Conservation (phyloP, 2,797 vertebrate species). For the Rhinella marina region DNA sequence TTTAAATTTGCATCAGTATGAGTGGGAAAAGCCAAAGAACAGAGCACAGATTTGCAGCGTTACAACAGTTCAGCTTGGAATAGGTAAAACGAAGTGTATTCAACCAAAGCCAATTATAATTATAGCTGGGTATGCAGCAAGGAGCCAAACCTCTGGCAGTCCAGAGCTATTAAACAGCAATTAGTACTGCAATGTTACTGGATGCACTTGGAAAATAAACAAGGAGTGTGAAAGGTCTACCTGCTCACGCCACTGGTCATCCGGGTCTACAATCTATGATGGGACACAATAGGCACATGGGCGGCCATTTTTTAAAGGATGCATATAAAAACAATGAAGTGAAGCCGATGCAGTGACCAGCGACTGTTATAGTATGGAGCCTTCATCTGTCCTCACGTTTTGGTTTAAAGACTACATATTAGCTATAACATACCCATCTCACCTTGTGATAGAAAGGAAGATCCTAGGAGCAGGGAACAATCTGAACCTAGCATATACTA, state of each 20-base stretch:
- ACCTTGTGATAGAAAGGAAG: too few relatives aligned
- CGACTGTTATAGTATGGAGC: too few relatives aligned
- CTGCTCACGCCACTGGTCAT: constrained; percentile 43
- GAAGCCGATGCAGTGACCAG: too few relatives aligned
- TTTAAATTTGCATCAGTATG: constrained; percentile 5
- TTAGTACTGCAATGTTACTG: constrained; percentile 56
- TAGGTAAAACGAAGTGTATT: constrained; percentile 54
- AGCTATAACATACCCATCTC: too few relatives aligned
- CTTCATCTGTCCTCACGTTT: too few relatives aligned
- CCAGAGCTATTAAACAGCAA: constrained; percentile 56
- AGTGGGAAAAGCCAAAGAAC: constrained; percentile 14
- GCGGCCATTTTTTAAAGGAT: too few relatives aligned
- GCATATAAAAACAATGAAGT: too few relatives aligned
- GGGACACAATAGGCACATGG: constrained; percentile 22
- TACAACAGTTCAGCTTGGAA: constrained; percentile 41
- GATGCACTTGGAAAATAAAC: constrained; percentile 58
- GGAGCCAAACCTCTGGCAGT: constrained; percentile 51
- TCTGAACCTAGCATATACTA: too few relatives aligned
- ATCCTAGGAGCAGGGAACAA: too few relatives aligned
- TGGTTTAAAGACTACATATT: too few relatives aligned
- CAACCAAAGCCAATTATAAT: constrained; percentile 59
- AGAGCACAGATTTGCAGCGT: constrained; percentile 22
- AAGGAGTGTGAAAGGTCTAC: constrained; percentile 58
- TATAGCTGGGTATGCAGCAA: constrained; percentile 56
- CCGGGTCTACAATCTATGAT: constrained; percentile 33